Conservation (phyloP, 2,113 vertebrate species). For the Kobus ellipsiprymnus region DNA sequence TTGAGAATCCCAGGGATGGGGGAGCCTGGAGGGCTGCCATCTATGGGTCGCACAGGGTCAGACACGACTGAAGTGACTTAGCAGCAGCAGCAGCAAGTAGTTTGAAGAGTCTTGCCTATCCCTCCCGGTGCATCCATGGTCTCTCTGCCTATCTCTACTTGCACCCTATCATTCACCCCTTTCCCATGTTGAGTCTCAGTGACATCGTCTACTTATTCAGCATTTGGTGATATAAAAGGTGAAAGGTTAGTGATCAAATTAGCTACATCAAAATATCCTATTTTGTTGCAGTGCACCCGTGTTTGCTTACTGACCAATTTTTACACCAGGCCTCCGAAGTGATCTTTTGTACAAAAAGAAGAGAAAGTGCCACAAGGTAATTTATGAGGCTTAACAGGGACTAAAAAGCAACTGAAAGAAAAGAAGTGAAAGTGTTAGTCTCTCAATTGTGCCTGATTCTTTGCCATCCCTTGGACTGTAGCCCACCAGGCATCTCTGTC, state of each 20-base stretch:
- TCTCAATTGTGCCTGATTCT: neutral
- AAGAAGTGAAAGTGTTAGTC: neutral
- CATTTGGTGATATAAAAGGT: neutral
- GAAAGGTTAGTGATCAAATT: neutral
- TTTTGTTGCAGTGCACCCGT: neutral
- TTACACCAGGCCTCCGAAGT: neutral
- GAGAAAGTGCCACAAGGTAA: neutral
- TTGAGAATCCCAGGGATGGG: too few relatives aligned
- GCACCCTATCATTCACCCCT: neutral
- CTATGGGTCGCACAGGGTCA: too few relatives aligned
- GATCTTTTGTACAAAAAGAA: neutral
- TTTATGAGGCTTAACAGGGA: neutral
- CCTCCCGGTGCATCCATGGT: too few relatives aligned
- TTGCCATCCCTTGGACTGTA: neutral
- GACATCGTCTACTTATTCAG: neutral
- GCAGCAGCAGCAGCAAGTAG: too few relatives aligned
- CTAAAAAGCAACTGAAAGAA: neutral
- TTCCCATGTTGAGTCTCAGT: neutral
- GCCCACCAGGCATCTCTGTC: neutral
- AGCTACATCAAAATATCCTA: neutral
- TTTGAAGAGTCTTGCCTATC: neutral
- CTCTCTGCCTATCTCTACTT: neutral
- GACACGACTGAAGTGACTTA: too few relatives aligned
- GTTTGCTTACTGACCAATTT: neutral
- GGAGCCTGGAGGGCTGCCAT: too few relatives aligned